Evolutionary conservation across 2,113 vertebrate genomes (phyloP).

Genomic region (Fregata magnificens): DNA sequence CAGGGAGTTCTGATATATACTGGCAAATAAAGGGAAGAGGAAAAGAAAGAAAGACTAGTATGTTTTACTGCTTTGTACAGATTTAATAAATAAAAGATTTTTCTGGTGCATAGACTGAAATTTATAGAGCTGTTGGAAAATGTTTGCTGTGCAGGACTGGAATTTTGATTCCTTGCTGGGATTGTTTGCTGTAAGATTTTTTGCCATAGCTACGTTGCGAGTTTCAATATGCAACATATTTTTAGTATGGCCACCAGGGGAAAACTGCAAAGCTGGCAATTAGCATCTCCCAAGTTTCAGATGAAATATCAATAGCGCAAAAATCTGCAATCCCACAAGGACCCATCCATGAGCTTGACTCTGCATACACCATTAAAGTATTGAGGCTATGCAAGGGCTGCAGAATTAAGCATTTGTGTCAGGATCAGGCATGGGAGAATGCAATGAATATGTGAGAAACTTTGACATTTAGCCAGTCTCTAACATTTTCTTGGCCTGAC

Average conservation of each 20-base stretch:
- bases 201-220: background rate
- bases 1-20: background rate
- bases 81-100: background rate
- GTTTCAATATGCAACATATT: background rate
- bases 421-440: background rate
- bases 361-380: background rate
- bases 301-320: slow-evolving; percentile 18
- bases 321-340: background rate
- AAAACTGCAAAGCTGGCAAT: background rate
- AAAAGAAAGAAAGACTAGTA: background rate
- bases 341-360: background rate
- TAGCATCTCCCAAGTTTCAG: background rate
- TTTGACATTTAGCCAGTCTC: background rate
- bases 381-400: background rate
- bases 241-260: background rate
- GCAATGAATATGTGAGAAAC: background rate
- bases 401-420: background rate
- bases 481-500: background rate
- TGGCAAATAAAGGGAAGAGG: background rate
- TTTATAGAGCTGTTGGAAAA: background rate
- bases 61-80: background rate
- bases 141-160: background rate
- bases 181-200: background rate
- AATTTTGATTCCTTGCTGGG: background rate
- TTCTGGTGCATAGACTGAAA: background rate